These are phyloP conservation scores for Zeus faber DNA, from an alignment of 2,113 vertebrate genomes.

Conservation along the genomic window DNA sequence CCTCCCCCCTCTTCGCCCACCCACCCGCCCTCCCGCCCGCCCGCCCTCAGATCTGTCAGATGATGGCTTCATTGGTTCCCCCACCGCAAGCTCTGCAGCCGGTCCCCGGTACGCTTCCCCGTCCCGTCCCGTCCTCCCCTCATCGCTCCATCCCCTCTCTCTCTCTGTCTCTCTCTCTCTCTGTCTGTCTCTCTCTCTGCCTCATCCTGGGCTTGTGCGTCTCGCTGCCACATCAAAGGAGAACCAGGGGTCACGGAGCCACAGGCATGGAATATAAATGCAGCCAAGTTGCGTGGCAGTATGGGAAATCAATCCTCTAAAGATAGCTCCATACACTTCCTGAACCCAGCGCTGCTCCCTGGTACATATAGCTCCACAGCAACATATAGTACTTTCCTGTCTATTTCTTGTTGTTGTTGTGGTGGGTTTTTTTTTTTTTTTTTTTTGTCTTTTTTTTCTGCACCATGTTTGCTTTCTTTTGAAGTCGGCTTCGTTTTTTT, in stretches of 20 bases:
- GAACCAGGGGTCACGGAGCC: slow-evolving; percentile 94
- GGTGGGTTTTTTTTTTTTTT: no score
- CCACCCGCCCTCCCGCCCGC: slow-evolving; percentile 50
- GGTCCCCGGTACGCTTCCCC: slow-evolving; percentile 15
- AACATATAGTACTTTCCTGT: slow-evolving; percentile 50
- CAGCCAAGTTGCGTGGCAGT: slow-evolving; percentile 84
- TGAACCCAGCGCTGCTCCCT: slow-evolving; percentile 69
- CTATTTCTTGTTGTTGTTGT: slow-evolving; percentile 38
- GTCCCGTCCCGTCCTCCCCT: neutral
- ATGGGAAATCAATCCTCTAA: slow-evolving; percentile 81
- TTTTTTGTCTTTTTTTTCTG: slow-evolving; percentile 23
- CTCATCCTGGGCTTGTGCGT: slow-evolving; percentile 75
- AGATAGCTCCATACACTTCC: slow-evolving; percentile 77
- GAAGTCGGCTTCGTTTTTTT: no score
- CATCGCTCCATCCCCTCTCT: slow-evolving; percentile 57
- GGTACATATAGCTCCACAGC: slow-evolving; percentile 64
- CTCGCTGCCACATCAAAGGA: slow-evolving; percentile 96
- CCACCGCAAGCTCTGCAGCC: slow-evolving; percentile 55
- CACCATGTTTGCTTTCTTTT: slow-evolving; percentile 25
- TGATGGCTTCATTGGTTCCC: slow-evolving; percentile 89
- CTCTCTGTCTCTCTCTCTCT: slow-evolving; percentile 70
- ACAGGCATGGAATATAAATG: slow-evolving; percentile 89
- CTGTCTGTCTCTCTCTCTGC: slow-evolving; percentile 69
- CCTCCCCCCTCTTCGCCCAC: slow-evolving; percentile 65
- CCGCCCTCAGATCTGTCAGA: slow-evolving; percentile 87